Evolutionary conservation across 2,888 invertebrate species (phyloP), one percentile per base, ranked within the genome.

Genomic region (Allolobophora icterica): DNA sequence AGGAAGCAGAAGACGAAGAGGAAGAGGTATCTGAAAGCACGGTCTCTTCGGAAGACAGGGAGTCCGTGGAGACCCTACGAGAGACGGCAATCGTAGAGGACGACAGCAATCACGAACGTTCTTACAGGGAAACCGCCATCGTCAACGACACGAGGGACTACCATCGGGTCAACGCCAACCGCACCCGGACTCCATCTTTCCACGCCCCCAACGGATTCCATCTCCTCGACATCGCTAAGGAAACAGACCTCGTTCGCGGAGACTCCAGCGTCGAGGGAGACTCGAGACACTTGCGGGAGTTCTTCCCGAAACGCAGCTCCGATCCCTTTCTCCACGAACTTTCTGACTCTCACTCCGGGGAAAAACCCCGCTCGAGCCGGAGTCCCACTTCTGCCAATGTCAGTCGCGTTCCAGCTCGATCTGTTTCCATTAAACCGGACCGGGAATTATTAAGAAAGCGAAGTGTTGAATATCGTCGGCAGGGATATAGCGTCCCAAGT

Each of bases 71-170:
- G n/a, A 90, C 89, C 24, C 33, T 92, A 17, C 91, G 92, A 13
- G 92, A 92, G 71, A 91, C 92, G 24, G 92, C 89, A 13, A 92
- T 92, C 35, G 17, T 92, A 19, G 92, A 92, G 40, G 89, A 38
- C 45, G 90, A 89, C 30, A 15, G n/a, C 40, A 38, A 33, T 33
- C 71, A 90, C 5, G 45, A 45, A 84, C 30, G 84, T 24, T 5
- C 1, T 38, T n/a, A n/a, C 35, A 30, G 87, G 21, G 87, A 87
- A 87, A 35, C 87, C 15, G 87, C 34, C 15, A 38, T 35, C 34
- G 87, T 87, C 87, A 8, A 87, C 1, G 87, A 38, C 87, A 13
- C 19, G 3, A 17, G 24, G 34, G 11, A 13, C 84, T 34, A 33
- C n/a, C 30, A 71, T 71, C 71, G 71, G 71, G 8, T n/a, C 30